Percentiles rank a stretch among this genome's conserved stretches.
Conservation (phyloP, 2,888 invertebrate species). For the Pterostichus madidus region DNA sequence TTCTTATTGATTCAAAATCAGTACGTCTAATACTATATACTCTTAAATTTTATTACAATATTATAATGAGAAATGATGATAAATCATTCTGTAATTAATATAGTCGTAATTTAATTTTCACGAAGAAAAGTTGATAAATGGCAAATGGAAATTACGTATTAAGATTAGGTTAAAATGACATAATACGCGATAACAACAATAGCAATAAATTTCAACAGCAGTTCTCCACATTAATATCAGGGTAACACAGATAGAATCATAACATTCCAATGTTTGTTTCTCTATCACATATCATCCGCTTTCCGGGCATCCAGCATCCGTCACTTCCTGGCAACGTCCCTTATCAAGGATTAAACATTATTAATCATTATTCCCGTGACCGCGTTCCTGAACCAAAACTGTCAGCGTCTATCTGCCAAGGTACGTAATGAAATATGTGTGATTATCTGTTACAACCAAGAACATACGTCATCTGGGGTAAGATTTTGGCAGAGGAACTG, state of each 20-base stretch:
- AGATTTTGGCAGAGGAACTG: background rate
- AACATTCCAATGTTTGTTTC: conserved; percentile 41
- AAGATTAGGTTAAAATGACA: no score
- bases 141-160: no score
- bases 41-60: no score
- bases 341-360: conserved; percentile 59
- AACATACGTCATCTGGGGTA: conserved; percentile 16
- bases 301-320: conserved; percentile 18
- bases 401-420: conserved; percentile 56
- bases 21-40: no score
- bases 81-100: no score
- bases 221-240: background rate
- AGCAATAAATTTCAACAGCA: conserved; percentile 17
- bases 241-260: conserved; percentile 3
- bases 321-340: conserved; percentile 34
- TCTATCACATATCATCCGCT: conserved; percentile 43
- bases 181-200: no score
- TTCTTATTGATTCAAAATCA: no score
- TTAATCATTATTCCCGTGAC: conserved; percentile 59
- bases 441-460: conserved; percentile 41
- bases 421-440: conserved; percentile 35
- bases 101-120: no score
- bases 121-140: no score
- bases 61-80: no score
- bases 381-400: conserved; percentile 46